Evolutionary conservation across 92 coral and sea anemone genomes (phyloP).

Genomic region (Palythoa grandiflora): DNA sequence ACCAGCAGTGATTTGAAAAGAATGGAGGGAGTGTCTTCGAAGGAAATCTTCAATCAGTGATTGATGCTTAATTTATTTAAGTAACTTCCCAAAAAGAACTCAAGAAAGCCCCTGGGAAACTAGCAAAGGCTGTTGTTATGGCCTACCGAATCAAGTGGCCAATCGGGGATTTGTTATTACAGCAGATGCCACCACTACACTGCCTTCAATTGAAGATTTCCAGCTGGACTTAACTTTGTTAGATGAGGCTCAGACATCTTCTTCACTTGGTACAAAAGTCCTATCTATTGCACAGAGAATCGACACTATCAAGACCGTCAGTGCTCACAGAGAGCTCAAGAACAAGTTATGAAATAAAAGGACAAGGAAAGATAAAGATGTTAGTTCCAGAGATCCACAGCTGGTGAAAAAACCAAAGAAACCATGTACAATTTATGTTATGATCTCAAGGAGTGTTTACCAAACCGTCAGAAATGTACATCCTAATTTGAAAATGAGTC

Average conservation of each 20-base stretch:
- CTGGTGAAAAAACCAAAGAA: slow-evolving; percentile 12
- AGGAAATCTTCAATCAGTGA: slow-evolving; percentile 47
- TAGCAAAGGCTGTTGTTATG: slow-evolving; percentile 28
- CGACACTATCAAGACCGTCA: background rate
- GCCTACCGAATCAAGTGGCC: slow-evolving; percentile 45
- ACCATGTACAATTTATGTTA: slow-evolving; percentile 24
- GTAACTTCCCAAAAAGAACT: slow-evolving; percentile 50
- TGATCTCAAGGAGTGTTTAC: slow-evolving; percentile 17
- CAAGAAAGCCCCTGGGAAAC: slow-evolving; percentile 28
- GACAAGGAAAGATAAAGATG: background rate
- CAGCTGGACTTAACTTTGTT: slow-evolving; percentile 5
- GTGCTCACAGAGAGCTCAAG: slow-evolving; percentile 32
- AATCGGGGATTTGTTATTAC: slow-evolving; percentile 9
- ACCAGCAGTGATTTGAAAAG: slow-evolving; percentile 29
- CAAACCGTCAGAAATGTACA: background rate
- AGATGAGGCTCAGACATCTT: slow-evolving; percentile 22
- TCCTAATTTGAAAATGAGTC: slow-evolving; percentile 18
- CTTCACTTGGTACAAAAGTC: slow-evolving; percentile 8
- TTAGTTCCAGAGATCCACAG: background rate
- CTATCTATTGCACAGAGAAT: slow-evolving; percentile 21
- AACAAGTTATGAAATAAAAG: background rate
- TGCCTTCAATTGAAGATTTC: slow-evolving; percentile 33
- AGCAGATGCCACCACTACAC: background rate
- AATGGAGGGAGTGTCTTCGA: slow-evolving; percentile 51
- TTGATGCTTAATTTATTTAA: slow-evolving; percentile 38